phyloP scores from a whole-genome alignment of 2,888 invertebrate species.

The Philaethria dido region DNA sequence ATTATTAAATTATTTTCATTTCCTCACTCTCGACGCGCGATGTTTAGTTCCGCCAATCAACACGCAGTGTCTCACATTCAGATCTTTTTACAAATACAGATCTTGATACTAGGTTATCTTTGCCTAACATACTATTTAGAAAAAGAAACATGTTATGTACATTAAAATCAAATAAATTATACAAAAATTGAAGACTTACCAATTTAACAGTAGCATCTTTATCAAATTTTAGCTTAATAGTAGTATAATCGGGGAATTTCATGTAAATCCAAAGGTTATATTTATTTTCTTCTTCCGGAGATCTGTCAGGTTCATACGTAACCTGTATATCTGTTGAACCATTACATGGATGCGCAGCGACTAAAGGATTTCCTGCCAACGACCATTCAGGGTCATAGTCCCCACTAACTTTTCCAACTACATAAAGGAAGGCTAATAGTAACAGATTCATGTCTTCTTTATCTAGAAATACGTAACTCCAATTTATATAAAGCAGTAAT shows the following conservation, averaged over 20 bases:
- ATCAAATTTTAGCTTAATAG: slow-evolving; percentile 48
- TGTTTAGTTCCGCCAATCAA: no score
- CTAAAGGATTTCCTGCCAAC: slow-evolving; percentile 44
- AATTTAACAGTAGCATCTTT: slow-evolving; percentile 47
- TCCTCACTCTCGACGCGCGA: no score
- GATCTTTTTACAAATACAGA: no score
- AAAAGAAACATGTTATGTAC: no score
- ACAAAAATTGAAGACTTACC: slow-evolving; percentile 46
- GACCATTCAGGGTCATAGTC: slow-evolving; percentile 34
- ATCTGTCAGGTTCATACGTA: slow-evolving; percentile 45
- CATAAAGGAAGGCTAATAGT: not conserved
- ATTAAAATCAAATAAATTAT: not conserved
- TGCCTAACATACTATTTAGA: no score
- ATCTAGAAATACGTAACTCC: not conserved
- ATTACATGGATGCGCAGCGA: slow-evolving; percentile 46
- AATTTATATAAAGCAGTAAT: no score
- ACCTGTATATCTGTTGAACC: slow-evolving; percentile 43
- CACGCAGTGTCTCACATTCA: no score
- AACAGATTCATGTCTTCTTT: slow-evolving; percentile 17
- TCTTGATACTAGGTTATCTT: no score
- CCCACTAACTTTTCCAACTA: not conserved
- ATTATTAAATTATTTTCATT: no score
- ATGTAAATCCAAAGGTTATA: slow-evolving; percentile 41
- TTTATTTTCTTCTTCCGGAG: slow-evolving; percentile 53
- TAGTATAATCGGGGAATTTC: slow-evolving; percentile 38